Conservation (phyloP, 2,113 vertebrate genomes). For the Scomber japonicus region DNA sequence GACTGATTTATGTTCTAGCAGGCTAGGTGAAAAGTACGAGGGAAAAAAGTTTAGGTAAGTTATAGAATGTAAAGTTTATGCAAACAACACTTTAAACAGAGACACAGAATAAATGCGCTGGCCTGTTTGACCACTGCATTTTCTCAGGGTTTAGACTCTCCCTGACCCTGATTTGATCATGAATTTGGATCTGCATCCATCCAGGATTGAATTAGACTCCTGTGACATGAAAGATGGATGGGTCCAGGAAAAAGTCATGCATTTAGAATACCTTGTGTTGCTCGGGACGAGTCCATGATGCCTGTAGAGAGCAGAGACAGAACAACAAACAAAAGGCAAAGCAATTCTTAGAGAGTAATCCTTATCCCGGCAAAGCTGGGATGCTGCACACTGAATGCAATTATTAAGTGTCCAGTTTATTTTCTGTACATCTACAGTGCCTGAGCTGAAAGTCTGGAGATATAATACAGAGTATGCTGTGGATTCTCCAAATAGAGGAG, state of each 20-base stretch:
- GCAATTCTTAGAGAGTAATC: constrained; percentile 81
- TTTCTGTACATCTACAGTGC: constrained; percentile 45
- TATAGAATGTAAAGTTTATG: constrained; percentile 5
- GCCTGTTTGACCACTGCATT: constrained; percentile 12
- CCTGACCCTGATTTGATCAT: constrained; percentile 48
- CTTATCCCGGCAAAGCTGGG: constrained; percentile 64
- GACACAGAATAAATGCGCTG: not conserved
- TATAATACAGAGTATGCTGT: not conserved
- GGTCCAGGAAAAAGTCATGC: constrained; percentile 78
- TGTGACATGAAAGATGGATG: constrained; percentile 74
- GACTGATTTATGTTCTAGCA: constrained; percentile 2
- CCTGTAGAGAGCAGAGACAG: constrained; percentile 97
- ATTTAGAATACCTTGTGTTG: constrained; percentile 97
- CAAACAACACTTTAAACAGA: constrained; percentile 5
- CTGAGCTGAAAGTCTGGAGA: constrained; percentile 54
- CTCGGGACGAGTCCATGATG: constrained; percentile 99
- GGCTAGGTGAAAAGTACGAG: constrained; percentile 4
- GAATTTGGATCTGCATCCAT: constrained; percentile 68
- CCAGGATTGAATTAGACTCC: constrained; percentile 61
- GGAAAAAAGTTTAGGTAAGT: not conserved
- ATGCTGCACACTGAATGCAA: constrained; percentile 60
- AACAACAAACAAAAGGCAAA: constrained; percentile 89
- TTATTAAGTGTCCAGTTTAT: constrained; percentile 46
- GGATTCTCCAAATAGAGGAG: constrained; percentile 12
- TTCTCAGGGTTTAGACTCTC: constrained; percentile 34